A percentile compares a stretch with the other conserved stretches of the same genome.
Evolutionary conservation across 2,797 vertebrate genomes (phyloP).

Genomic region (Falco naumanni): DNA sequence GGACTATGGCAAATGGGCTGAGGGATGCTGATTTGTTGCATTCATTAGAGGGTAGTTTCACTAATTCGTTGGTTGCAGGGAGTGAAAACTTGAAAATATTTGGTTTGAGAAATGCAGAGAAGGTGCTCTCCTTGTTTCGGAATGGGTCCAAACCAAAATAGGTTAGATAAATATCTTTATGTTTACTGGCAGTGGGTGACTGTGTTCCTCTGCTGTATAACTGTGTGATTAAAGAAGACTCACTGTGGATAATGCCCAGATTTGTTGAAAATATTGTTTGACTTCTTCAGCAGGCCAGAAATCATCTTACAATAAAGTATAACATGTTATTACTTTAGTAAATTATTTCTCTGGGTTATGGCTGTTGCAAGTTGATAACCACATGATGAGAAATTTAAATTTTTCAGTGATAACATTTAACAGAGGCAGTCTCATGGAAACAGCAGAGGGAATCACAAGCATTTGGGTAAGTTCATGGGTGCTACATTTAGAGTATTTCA

Average conservation of each 20-base stretch:
- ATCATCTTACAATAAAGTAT: not conserved
- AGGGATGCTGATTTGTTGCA: not conserved
- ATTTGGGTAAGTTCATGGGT: not conserved
- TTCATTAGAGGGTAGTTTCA: not conserved
- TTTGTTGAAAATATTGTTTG: not conserved
- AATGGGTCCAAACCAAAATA: not conserved
- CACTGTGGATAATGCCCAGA: not conserved
- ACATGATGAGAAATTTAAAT: not conserved
- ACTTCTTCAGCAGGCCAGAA: not conserved
- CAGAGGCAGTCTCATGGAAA: not conserved
- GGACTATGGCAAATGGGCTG: not conserved
- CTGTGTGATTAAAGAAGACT: not conserved
- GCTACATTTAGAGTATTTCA: not conserved
- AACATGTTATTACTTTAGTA: not conserved
- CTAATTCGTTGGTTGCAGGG: not conserved
- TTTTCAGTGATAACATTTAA: slow-evolving; percentile 1
- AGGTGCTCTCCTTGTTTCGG: not conserved
- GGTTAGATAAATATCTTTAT: not conserved
- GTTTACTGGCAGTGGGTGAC: not conserved
- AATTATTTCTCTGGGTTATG: not conserved
- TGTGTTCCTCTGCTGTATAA: not conserved
- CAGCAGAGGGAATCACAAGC: not conserved
- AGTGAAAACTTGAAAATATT: not conserved
- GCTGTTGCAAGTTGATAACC: not conserved
- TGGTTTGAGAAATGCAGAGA: not conserved